Percentiles rank a stretch among this genome's conserved stretches.
Evolutionary conservation across 1,140 invertebrate genomes (phyloP).

Genomic region (Eriosoma lanigerum): DNA sequence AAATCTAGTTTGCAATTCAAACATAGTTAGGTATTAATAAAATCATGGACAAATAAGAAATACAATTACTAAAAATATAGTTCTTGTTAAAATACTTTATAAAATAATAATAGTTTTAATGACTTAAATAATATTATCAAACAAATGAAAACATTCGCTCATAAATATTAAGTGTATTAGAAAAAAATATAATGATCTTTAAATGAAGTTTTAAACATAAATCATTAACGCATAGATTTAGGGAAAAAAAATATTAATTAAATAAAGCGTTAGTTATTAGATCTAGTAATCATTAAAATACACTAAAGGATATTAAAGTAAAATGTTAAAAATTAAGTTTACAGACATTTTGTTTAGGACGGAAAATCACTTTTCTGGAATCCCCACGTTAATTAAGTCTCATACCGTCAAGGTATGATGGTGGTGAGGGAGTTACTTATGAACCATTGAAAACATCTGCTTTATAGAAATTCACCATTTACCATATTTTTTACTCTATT

Average conservation of each 20-base stretch:
- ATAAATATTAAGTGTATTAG: no score
- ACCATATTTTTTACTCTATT: neutral
- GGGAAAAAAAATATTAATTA: neutral
- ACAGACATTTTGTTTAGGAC: neutral
- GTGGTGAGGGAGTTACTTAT: neutral
- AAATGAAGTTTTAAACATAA: no score
- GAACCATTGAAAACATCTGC: constrained; percentile 27
- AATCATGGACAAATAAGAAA: no score
- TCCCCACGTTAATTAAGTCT: constrained; percentile 35
- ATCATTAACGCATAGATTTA: no score
- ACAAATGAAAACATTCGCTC: no score
- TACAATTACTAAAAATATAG: no score
- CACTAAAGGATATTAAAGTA: neutral
- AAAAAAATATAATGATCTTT: no score
- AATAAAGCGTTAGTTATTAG: neutral
- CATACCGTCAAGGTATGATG: neutral
- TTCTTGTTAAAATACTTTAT: no score
- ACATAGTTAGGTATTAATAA: no score
- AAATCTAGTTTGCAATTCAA: no score
- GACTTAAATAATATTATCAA: no score
- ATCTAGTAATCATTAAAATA: constrained; percentile 5
- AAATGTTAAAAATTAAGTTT: constrained; percentile 15
- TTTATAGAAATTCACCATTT: neutral
- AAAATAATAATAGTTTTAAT: no score
- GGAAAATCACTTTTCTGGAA: constrained; percentile 28